Conservation (phyloP, 1,140 invertebrate species). For the Pachyrhynchus sulphureomaculatus region DNA sequence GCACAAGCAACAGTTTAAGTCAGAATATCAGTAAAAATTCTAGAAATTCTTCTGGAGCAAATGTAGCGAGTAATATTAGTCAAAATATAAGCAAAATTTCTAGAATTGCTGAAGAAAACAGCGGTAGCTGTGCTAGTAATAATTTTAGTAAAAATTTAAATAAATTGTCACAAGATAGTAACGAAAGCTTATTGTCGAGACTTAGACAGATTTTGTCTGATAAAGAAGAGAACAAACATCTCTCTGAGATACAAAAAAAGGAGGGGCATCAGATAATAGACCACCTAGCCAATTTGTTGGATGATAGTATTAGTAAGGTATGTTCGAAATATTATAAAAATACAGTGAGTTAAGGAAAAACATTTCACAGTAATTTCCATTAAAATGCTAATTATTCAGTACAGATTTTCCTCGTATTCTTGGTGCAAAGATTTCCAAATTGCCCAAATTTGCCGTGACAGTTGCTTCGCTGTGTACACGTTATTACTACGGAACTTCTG, state of each 20-base stretch:
- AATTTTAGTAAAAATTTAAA: neutral
- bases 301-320: neutral
- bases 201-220: conserved; percentile 4
- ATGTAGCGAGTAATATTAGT: too few species aligned
- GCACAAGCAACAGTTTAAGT: neutral
- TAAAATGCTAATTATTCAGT: too few species aligned
- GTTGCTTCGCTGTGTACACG: too few species aligned
- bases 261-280: neutral
- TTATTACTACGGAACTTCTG: too few species aligned
- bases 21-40: neutral
- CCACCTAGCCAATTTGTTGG: neutral
- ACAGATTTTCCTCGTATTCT: too few species aligned
- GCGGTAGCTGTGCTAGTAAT: neutral
- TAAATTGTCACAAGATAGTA: neutral
- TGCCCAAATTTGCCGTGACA: too few species aligned
- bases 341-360: too few species aligned
- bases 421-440: too few species aligned
- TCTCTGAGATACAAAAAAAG: neutral
- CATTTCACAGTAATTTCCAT: too few species aligned
- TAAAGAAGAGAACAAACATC: neutral
- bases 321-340: too few species aligned
- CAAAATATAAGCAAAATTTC: neutral
- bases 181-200: neutral
- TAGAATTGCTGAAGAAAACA: neutral
- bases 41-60: too few species aligned